Base-by-base conservation (phyloP, 2,888 invertebrate genomes). In the Apamea anceps region DNA sequence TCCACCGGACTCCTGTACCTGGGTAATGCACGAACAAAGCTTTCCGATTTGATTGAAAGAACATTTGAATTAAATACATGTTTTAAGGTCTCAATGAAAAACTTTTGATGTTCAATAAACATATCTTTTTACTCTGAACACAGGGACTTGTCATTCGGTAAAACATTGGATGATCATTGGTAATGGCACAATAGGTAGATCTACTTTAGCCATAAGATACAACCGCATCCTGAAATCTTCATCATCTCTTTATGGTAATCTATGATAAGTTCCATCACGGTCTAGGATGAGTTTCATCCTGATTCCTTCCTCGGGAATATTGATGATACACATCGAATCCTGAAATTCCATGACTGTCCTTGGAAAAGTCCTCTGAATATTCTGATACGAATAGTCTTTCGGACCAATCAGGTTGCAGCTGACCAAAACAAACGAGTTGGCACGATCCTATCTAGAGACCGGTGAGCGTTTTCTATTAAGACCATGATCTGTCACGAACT, bases 401-500 rank as follows among this genome's bases (percentile, higher is more conserved):
- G 10, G 45, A 12, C 71, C 67, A 63, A 57, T 63, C 67, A 63
- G 60, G n/a, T 70, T 72, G 66, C 8, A 42, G 57, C 77, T 71
- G 42, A 74, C 10, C 54, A 74, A 77, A 86, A 74, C 77, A 86
- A 82, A 86, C 73, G 73, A 68, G 73, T 87, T 81, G 60, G 76
- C 76, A 70, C 78, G 77, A 75, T 79, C 66, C 65, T 45, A 76
- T 84, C 80, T 62, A 76, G 48, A 70, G 72, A 45, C n/a, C 74
- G 57, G 84, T 78, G 80, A 85, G 79, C 68, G 67, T 88, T 85
- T 88, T 88, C 88, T 88, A 88, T 89, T 88, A 89, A 87, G 87
- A 89, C 80, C 83, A 88, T 89, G 90, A 90, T 89, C 82, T 89
- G 88, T 89, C 90, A 89, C 88, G 89, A 89, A 88, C 88, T 85